A percentile compares a stretch with the other conserved stretches of the same genome.
phyloP scores from a whole-genome alignment of 2,113 vertebrate genomes.

The Crotalus horridus region DNA sequence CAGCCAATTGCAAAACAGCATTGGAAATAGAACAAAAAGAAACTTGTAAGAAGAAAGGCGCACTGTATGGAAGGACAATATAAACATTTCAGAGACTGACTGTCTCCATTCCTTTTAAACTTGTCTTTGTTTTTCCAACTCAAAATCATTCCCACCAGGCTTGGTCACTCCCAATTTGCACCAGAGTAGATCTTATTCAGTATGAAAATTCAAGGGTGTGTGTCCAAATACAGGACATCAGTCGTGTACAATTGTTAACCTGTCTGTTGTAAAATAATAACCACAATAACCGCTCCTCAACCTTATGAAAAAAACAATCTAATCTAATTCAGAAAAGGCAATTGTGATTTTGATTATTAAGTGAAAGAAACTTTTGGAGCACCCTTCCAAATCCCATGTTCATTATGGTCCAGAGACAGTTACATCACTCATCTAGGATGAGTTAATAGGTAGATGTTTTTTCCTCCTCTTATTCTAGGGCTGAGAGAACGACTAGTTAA shows the following conservation, averaged over 20 bases:
- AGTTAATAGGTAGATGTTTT: neutral
- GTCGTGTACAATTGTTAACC: too few relatives aligned
- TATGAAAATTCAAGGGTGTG: neutral
- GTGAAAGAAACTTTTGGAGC: neutral
- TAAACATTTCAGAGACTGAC: neutral
- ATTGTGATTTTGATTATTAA: neutral
- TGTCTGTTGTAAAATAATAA: neutral
- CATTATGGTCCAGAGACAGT: neutral
- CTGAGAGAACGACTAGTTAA: neutral
- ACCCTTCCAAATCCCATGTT: neutral
- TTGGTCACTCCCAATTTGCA: neutral
- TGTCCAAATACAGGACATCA: neutral
- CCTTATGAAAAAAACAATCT: neutral
- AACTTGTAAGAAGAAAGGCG: neutral
- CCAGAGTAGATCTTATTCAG: neutral
- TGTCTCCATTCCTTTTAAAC: neutral
- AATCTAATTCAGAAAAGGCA: neutral
- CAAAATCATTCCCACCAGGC: neutral
- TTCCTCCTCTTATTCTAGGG: neutral
- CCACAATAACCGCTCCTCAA: neutral
- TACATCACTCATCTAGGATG: neutral
- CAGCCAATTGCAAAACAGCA: neutral
- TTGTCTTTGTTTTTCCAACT: neutral
- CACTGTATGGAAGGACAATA: neutral
- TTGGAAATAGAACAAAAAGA: constrained; percentile 10